Evolutionary conservation across 2,797 vertebrate genomes (phyloP), one percentile per base, ranked within the genome.

Genomic region (Apogon talboti): DNA sequence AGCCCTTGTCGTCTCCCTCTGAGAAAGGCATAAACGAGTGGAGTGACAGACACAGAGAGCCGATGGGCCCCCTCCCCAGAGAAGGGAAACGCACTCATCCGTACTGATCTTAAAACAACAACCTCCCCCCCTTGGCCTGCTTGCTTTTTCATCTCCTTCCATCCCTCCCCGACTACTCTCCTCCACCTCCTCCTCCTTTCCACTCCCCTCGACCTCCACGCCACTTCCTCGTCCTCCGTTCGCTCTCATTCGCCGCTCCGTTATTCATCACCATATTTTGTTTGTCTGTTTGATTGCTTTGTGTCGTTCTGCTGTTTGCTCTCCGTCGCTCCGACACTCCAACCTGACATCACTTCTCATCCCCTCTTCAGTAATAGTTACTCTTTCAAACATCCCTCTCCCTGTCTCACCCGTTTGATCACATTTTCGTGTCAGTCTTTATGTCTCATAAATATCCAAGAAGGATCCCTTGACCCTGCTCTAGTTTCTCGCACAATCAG

Each of bases 71-170:
- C 83, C 66, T 89, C 92, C 90, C 91, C 61, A 53, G 87, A 87
- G 91, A 90, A 65, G 59, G 70, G 68, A 71, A 66, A 82, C 5
- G 83, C 89, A 90, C 77, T 93, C 92, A 93, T 93, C 92, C 92
- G 81, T 85, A 79, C 90, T 93, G 92, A 93, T 93, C 90, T 93
- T 92, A 93, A 94, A 93, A 93, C 92, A 93, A 92, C 92, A 92
- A 79, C 89, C 84, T 75, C 79, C 69, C 74, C 57, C 69, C 60
- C 47, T 68, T 66, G 70, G 49, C 81, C 71, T 62, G 70, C 87
- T 62, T 18, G 19, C 54, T 59, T 64, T 66, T 74, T 14, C 55
- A 9, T 0, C 41, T 41, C 21, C 53, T 51, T 74, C 57, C 66
- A 45, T 68, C 61, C 40, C 73, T 63, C 69, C 53, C 70, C 47